These are phyloP conservation scores for Pentalonia nigronervosa DNA, from an alignment of 1,140 invertebrate genomes.

Conservation along the genomic window DNA sequence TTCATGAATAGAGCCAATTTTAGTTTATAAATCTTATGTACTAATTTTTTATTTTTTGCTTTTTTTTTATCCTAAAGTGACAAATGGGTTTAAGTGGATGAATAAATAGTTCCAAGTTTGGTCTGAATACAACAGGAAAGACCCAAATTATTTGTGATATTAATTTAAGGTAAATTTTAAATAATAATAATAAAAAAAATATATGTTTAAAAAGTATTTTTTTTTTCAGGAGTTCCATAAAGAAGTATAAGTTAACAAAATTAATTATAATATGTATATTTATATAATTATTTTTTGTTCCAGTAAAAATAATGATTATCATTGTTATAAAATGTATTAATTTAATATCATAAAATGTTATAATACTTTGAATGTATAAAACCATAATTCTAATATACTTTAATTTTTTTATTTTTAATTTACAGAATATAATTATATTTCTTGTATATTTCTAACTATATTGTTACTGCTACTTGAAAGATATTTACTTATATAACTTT, in stretches of 20 bases:
- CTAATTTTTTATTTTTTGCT: background rate
- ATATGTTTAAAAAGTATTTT: no score
- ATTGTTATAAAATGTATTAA: background rate
- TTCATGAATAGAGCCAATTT: background rate
- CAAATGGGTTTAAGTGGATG: slow-evolving; percentile 35
- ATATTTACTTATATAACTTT: background rate
- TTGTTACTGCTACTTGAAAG: background rate
- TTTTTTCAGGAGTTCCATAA: slow-evolving; percentile 20
- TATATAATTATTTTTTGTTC: background rate
- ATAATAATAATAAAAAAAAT: background rate
- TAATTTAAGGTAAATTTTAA: slow-evolving; percentile 38
- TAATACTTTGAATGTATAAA: background rate
- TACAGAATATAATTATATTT: background rate
- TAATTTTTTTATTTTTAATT: background rate
- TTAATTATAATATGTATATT: background rate
- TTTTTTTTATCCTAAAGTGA: slow-evolving; percentile 23
- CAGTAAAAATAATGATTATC: background rate
- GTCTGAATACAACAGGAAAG: background rate
- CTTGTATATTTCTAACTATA: background rate
- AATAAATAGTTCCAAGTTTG: background rate
- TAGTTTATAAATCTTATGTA: background rate
- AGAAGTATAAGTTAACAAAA: background rate
- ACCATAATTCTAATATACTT: background rate
- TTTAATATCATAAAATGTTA: background rate
- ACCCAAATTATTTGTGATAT: slow-evolving; percentile 44